Percentiles rank a stretch among this genome's conserved stretches.
These are phyloP conservation scores for Rhegmatorhina hoffmannsi DNA, from an alignment of 2,113 vertebrate genomes.

Conservation along the genomic window DNA sequence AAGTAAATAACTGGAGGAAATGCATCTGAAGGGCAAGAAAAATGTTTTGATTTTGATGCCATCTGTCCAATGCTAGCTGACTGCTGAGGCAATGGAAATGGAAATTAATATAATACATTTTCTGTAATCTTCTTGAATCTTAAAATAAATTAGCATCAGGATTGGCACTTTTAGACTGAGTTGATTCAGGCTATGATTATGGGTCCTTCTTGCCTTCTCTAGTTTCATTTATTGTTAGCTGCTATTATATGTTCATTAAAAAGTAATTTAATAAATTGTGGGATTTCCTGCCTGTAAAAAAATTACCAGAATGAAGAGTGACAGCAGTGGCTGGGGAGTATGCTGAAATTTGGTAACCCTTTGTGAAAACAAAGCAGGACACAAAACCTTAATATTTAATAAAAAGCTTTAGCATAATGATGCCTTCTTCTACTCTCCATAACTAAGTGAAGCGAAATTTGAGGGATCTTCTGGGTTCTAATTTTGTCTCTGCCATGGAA, in stretches of 20 bases:
- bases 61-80: neutral
- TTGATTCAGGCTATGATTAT: neutral
- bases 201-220: slow-evolving; percentile 29
- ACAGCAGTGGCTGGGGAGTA: neutral
- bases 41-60: neutral
- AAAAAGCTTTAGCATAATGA: neutral
- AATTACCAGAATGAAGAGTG: slow-evolving; percentile 25
- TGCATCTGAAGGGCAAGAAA: neutral
- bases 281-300: slow-evolving; percentile 26
- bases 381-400: neutral
- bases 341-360: neutral
- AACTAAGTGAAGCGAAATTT: neutral
- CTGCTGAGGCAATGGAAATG: neutral
- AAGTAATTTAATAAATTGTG: slow-evolving; percentile 3
- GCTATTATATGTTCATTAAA: slow-evolving; percentile 29
- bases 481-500: neutral
- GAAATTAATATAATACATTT: slow-evolving; percentile 10
- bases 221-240: slow-evolving; percentile 29
- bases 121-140: slow-evolving; percentile 7
- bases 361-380: neutral
- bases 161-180: slow-evolving; percentile 9
- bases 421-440: neutral
- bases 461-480: neutral
- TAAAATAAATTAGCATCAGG: slow-evolving; percentile 31
- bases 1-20: neutral